Evolutionary conservation across 2,797 vertebrate genomes (phyloP), one percentile per base, ranked within the genome.

Genomic region (Helarctos malayanus): DNA sequence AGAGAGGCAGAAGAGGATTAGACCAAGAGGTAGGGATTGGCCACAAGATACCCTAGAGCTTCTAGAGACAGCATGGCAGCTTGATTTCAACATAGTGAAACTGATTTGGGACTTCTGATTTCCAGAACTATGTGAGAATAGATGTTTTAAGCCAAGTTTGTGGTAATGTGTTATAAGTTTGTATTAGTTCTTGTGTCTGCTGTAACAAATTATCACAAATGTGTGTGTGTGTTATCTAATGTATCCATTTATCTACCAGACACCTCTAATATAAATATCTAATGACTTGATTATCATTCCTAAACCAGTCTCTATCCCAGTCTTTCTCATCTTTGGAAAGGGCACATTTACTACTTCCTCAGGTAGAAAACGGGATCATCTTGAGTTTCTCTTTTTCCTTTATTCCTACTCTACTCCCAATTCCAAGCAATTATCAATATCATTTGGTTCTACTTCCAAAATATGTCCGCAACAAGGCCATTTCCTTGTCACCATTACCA

Each of bases 291-390:
- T 68, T 63, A 29, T 49, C 38, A 18, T 27, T 32, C 49, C 68
- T 18, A 35, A 27, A n/a, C 23, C 29, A 87, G 15, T 69, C n/a
- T 84, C 9, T 29, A 21, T 83, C 63, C 29, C 47, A 13, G 78
- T 65, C 45, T 94, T 56, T 61, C 45, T 92, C 54, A 84, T 71
- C 52, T 90, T 61, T 52, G 69, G 49, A 63, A 94, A 63, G 38
- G 56, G 54, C 0, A 41, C 12, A 71, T 56, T 65, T 54, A 47
- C 49, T 68, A 80, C 18, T 87, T 52, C 57, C n/a, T 97, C 49
- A 80, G 41, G 7, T 41, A 8, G 76, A 95, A 76, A 83, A 29
- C 21, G 38, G 7, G 41, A 41, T 76, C 59, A 71, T 52, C 49
- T 69, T 57, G 38, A 14, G 32, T 69, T 69, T n/a, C 47, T 49